Conservation (phyloP, 1,140 invertebrate genomes). For the Venturia canescens region DNA sequence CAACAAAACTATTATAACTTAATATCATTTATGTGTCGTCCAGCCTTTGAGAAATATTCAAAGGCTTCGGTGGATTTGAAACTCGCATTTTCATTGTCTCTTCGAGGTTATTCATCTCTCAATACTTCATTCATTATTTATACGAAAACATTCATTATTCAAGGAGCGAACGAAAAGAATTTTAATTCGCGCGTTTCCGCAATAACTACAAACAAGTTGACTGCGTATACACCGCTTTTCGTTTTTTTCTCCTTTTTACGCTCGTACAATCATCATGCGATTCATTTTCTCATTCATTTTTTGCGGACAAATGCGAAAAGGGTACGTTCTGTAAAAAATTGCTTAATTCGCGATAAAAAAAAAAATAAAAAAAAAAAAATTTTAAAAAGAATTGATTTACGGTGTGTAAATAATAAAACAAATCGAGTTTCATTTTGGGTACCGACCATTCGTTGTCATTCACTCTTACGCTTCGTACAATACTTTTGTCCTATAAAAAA, state of each 20-base stretch:
- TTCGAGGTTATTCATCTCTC: slow-evolving; percentile 2
- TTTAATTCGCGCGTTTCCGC: not conserved
- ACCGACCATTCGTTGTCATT: too few species aligned
- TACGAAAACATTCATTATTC: too few species aligned
- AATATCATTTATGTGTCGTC: slow-evolving; percentile 61
- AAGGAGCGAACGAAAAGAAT: not conserved
- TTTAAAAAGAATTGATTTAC: too few species aligned
- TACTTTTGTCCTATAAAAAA: too few species aligned
- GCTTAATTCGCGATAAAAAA: too few species aligned
- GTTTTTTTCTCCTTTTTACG: not conserved
- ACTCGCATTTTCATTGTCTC: slow-evolving; percentile 1
- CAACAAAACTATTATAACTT: slow-evolving; percentile 56
- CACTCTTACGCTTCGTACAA: too few species aligned
- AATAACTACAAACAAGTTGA: slow-evolving; percentile 21
- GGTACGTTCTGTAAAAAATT: not conserved
- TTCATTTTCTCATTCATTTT: not conserved
- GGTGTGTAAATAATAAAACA: too few species aligned
- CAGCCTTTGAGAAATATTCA: slow-evolving; percentile 48
- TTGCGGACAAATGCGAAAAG: not conserved
- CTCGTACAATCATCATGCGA: not conserved
- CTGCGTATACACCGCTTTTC: not conserved
- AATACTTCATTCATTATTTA: too few species aligned
- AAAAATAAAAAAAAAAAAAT: not conserved
- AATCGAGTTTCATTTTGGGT: too few species aligned
- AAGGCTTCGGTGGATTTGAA: slow-evolving; percentile 20